Evolutionary conservation across 2,888 invertebrate species (phyloP), one percentile per base, ranked within the genome.

Genomic region (Pasiphila rectangulata): DNA sequence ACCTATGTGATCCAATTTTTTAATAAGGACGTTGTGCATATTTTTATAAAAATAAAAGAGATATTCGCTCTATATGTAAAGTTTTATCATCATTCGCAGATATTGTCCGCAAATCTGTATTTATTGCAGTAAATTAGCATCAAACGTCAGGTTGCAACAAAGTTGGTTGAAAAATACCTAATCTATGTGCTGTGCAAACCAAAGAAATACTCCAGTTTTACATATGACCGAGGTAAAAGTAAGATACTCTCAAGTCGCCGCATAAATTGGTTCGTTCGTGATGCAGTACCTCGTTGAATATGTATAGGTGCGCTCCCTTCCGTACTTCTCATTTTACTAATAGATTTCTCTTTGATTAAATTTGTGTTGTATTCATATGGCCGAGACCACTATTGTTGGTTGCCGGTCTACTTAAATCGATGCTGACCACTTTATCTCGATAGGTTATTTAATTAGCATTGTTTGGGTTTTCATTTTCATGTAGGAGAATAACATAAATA

Each of bases 251-350:
- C 79, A 80, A 75, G 79, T 74, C 69, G 76, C 78, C 80, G 82
- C 82, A 87, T 88, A 88, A 88, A 88, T 87, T 83, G 80, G 81
- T 79, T 74, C 72, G 82, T 79, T 87, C 87, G 88, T 88, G 88
- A 88, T 88, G 86, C 87, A 87, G 83, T 83, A 67, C 82, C 84
- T 83, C 75, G 87, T 88, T 88, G 88, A 87, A 88, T 88, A 88
- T 88, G 88, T 88, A 88, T 87, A 86, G 82, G 79, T 85, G 81
- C 73, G 83, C 83, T 83, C 87, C 87, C 87, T 88, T 85, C 87
- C 88, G 83, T 85, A 85, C 81, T 87, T 85, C 87, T 87, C 88
- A 88, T 88, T 88, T 88, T 88, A 86, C 88, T 88, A 88, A 88
- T 88, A 88, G 87, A 88, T 87, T 88, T 85, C 83, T 82, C 84